Evolutionary conservation across 2,888 invertebrate species (phyloP), one percentile per base, ranked within the genome.

Genomic region (Barypeithes pellucidus): DNA sequence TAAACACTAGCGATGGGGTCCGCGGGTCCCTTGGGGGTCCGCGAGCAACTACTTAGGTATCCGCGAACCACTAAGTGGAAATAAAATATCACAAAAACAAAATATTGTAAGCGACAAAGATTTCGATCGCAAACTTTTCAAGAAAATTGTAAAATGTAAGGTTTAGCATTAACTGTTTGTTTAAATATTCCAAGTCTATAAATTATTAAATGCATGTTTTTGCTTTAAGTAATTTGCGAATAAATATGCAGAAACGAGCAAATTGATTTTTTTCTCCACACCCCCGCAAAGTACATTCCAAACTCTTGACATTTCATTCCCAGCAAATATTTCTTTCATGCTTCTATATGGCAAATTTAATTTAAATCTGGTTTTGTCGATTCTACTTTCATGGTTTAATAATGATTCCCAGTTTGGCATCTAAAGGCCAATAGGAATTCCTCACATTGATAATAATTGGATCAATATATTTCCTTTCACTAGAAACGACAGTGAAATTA

Each of bases 361-460:
- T 47, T 47, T 47, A 20, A 47, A 47, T 47, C 3, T 8, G 1
- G 3, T 8, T 39, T 43, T 47, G 20, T 47, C 9, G 1, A 47
- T 9, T 47, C 20, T 1, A 20, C 47, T 47, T 47, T 47, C 47
- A 20, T 1, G 47, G 1, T 47, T 20, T 47, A 47, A 47, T 47
- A n/a, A n/a, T 47, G 20, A 20, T 20, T 18, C 47, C 47, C 18
- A 11, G 7, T 47, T 47, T 47, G 20, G 11, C 8, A 47, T 1
- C 18, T 20, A 47, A 47, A 47, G 47, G 47, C 20, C 47, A n/a
- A 47, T 47, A 47, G 11, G 18, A 2, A 47, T 47, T 47, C 20
- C 11, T 11, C 4, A 33, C 20, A 47, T 47, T 47, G 3, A 20
- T 2, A 20, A 12, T 18, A 47, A 18, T 12, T 47, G 29, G 29